Percentiles rank a stretch among this genome's conserved stretches.
Conservation (phyloP, 2,113 vertebrate species). For the Dipodomys stephensi region DNA sequence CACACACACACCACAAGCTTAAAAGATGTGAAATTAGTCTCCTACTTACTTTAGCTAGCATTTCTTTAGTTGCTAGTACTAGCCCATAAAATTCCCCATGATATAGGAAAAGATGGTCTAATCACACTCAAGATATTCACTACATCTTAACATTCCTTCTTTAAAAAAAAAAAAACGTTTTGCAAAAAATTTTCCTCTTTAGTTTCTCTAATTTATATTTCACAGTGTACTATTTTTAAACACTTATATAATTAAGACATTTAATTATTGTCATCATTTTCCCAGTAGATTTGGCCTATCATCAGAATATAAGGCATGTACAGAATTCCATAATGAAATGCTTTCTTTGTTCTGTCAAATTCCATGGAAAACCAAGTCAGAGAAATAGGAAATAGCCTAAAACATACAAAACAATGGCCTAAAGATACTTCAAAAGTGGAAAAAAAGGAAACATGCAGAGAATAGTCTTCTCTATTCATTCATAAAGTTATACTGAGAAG, state of each 20-base stretch:
- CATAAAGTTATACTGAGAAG: conserved; percentile 32
- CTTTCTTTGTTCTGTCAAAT: conserved; percentile 28
- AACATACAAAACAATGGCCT: background rate
- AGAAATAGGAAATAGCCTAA: conserved; percentile 42
- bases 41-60: background rate
- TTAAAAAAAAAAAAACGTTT: background rate
- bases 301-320: conserved; percentile 33
- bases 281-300: background rate
- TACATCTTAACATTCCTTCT: background rate
- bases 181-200: background rate
- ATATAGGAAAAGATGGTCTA: background rate
- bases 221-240: background rate
- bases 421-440: conserved; percentile 5
- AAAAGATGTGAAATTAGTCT: conserved; percentile 26
- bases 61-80: background rate
- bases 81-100: background rate
- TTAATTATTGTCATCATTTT: conserved; percentile 24
- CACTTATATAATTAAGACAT: background rate
- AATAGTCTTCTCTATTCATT: background rate
- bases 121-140: background rate
- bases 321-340: conserved; percentile 19
- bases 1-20: background rate
- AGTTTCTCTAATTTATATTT: background rate
- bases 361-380: conserved; percentile 9
- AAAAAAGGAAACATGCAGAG: conserved; percentile 24